Conservation (phyloP, 2,113 vertebrate genomes). For the Dromaius novaehollandiae region DNA sequence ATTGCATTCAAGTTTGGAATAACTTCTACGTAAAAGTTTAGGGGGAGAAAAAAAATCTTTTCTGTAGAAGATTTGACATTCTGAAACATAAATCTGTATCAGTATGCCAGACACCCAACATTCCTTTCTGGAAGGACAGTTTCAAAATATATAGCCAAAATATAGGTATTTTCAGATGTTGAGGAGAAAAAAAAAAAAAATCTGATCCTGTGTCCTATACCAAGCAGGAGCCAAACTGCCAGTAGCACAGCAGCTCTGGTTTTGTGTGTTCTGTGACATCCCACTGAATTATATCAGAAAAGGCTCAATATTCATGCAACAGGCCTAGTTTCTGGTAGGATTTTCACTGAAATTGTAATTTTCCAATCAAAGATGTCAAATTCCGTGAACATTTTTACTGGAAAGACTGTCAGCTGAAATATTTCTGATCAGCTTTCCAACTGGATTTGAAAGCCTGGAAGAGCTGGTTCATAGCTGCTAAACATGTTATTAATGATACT, state of each 20-base stretch:
- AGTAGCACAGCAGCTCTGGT: not conserved
- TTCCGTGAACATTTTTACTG: not conserved
- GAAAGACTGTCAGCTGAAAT: not conserved
- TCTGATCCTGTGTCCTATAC: not conserved
- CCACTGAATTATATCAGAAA: not conserved
- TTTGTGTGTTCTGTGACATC: not conserved
- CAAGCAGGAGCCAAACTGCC: not conserved
- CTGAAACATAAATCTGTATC: too few species aligned
- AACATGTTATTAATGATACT: not conserved
- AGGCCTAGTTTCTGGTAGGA: not conserved
- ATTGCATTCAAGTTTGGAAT: too few species aligned
- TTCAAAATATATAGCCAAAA: not conserved
- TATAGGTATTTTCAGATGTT: not conserved
- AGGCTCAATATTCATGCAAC: not conserved
- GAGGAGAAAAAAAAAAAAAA: not conserved
- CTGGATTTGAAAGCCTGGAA: not conserved
- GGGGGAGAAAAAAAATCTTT: too few species aligned
- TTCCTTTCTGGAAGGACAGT: not conserved
- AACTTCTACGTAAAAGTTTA: too few species aligned
- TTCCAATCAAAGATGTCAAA: not conserved
- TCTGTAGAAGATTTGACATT: too few species aligned
- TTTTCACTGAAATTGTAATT: not conserved
- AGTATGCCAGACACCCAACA: too few species aligned
- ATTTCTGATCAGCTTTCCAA: not conserved
- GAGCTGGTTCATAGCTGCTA: not conserved